These are phyloP conservation scores for Melinaea marsaeus DNA, from an alignment of 2,888 invertebrate species.

Conservation along the genomic window DNA sequence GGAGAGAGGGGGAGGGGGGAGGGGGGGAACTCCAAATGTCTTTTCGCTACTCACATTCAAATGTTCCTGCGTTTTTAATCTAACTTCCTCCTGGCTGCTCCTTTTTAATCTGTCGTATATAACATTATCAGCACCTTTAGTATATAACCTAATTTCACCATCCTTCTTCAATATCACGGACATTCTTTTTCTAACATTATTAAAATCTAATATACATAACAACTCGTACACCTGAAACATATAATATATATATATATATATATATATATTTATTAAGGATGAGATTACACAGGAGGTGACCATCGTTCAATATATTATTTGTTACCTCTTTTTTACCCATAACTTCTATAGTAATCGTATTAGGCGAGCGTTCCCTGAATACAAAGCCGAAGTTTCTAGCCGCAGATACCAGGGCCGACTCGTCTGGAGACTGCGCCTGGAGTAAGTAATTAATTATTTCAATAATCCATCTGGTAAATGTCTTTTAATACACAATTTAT, in stretches of 20 bases:
- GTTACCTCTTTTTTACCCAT: slow-evolving; percentile 85
- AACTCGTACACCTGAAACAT: slow-evolving; percentile 91
- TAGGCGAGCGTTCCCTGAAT: slow-evolving; percentile 94
- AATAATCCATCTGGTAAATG: neutral
- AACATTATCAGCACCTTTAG: slow-evolving; percentile 99
- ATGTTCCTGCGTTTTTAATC: slow-evolving; percentile 92
- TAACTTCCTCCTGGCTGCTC: slow-evolving; percentile 84
- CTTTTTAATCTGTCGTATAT: slow-evolving; percentile 94
- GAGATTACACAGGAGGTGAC: neutral
- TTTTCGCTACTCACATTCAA: slow-evolving; percentile 84
- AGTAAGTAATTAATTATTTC: slow-evolving; percentile 35
- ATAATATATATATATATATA: slow-evolving; percentile 25
- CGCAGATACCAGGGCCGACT: slow-evolving; percentile 97
- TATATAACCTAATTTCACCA: slow-evolving; percentile 91
- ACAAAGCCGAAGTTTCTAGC: slow-evolving; percentile 99
- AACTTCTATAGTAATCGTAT: slow-evolving; percentile 94
- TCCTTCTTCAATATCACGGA: slow-evolving; percentile 94
- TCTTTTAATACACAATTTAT: too few species aligned
- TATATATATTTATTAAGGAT: slow-evolving; percentile 11
- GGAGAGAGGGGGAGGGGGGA: too few species aligned
- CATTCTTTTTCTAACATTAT: slow-evolving; percentile 99
- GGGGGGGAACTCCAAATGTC: too few species aligned
- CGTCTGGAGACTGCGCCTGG: slow-evolving; percentile 98
- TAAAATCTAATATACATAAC: slow-evolving; percentile 98
- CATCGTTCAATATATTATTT: neutral